Percentiles rank a stretch among this genome's conserved stretches.
These are phyloP conservation scores for Tychaedon coryphoeus DNA, from an alignment of 2,113 vertebrate genomes.

Conservation along the genomic window DNA sequence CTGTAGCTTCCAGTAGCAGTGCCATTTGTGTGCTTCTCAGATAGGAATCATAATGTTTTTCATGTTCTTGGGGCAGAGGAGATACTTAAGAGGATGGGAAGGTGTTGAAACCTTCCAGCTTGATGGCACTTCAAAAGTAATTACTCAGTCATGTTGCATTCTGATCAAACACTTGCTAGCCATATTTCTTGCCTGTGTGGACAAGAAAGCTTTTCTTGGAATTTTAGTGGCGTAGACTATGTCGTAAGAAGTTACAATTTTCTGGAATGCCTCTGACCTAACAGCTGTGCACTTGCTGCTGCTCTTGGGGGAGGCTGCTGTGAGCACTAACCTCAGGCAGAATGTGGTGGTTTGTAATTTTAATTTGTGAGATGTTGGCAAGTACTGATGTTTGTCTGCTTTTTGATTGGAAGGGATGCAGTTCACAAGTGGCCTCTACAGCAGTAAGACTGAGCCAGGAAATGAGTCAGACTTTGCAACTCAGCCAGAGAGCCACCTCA, in stretches of 20 bases:
- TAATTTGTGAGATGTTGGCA: background rate
- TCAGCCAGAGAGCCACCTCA: rapidly evolving
- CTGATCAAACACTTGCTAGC: background rate
- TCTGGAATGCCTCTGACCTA: background rate
- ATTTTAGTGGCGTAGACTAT: background rate
- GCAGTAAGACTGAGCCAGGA: background rate
- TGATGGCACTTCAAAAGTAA: background rate
- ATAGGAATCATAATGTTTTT: background rate
- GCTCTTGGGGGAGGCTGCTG: background rate
- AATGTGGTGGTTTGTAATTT: background rate
- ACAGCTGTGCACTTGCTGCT: background rate
- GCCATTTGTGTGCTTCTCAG: background rate
- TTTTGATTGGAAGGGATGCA: background rate
- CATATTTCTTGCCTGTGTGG: background rate
- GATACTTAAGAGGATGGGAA: background rate
- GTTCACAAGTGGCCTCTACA: background rate
- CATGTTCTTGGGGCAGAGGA: background rate
- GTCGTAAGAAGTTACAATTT: background rate
- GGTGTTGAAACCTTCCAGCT: background rate
- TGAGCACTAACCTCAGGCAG: background rate
- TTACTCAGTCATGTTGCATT: background rate
- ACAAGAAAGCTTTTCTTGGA: background rate
- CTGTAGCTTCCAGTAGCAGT: background rate
- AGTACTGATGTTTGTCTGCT: background rate
- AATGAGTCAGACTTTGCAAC: background rate